Conservation (phyloP, 2,888 invertebrate species). For the Drosophila vallismaia region DNA sequence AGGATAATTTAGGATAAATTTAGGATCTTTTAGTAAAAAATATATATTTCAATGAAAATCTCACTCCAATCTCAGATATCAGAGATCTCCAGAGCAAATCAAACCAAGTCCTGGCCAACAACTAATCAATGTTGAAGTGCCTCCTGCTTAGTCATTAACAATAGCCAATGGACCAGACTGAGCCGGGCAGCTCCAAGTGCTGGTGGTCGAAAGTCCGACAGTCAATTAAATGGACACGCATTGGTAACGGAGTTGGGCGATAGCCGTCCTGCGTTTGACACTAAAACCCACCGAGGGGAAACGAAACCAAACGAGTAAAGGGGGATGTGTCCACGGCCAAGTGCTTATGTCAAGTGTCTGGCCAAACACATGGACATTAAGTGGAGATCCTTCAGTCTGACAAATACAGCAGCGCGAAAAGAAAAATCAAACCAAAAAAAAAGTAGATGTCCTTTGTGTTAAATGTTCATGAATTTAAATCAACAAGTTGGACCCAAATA, state of each 20-base stretch:
- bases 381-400: conserved; percentile 59
- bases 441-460: conserved; percentile 28
- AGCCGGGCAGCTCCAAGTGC: conserved; percentile 59
- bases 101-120: conserved; percentile 31
- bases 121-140: conserved; percentile 78
- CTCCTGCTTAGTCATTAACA: conserved; percentile 60
- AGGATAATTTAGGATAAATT: neutral
- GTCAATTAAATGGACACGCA: conserved; percentile 81
- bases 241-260: conserved; percentile 11
- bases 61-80: conserved; percentile 1
- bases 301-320: neutral
- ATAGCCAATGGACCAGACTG: conserved; percentile 33
- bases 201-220: conserved; percentile 58
- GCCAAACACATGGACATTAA: conserved; percentile 74
- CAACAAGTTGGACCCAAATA: conserved; percentile 62
- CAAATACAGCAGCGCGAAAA: conserved; percentile 42
- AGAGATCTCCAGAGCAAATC: neutral
- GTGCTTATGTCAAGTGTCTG: conserved; percentile 78
- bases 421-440: conserved; percentile 12
- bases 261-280: conserved; percentile 62
- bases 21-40: too few relatives aligned
- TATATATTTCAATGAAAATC: neutral
- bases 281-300: conserved; percentile 49
- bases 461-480: conserved; percentile 68
- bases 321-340: conserved; percentile 44